Evolutionary conservation across 2,888 invertebrate species (phyloP).

Genomic region (Ganaspis brasiliensis): DNA sequence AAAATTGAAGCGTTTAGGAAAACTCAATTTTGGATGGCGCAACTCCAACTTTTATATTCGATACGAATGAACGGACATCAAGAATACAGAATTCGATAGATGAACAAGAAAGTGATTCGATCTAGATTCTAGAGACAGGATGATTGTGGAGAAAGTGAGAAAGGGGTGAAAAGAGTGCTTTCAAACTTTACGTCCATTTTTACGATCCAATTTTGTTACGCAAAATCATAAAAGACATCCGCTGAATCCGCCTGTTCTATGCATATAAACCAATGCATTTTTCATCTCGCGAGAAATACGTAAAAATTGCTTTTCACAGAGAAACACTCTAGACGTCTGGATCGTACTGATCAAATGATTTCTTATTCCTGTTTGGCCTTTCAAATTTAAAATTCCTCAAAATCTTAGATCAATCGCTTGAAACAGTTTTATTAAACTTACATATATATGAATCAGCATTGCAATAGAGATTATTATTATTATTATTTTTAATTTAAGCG

Average conservation of each 20-base stretch:
- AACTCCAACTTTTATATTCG: background rate
- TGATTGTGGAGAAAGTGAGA: slow-evolving; percentile 40
- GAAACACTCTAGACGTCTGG: background rate
- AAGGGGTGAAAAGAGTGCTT: slow-evolving; percentile 45
- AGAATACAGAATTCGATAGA: background rate
- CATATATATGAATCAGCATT: too few species aligned
- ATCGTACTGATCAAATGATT: slow-evolving; percentile 17
- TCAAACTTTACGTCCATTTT: slow-evolving; percentile 57
- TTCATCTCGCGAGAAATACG: slow-evolving; percentile 41
- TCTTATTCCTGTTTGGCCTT: background rate
- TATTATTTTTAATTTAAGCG: too few species aligned
- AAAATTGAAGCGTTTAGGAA: too few species aligned
- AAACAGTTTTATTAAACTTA: too few species aligned
- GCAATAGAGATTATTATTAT: too few species aligned
- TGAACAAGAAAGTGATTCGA: slow-evolving; percentile 36
- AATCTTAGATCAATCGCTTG: background rate
- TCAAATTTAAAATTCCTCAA: background rate
- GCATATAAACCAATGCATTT: slow-evolving; percentile 63
- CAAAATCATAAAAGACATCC: slow-evolving; percentile 53
- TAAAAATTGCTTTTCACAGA: slow-evolving; percentile 36
- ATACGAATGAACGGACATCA: background rate
- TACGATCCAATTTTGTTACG: slow-evolving; percentile 63
- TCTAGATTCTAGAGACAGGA: slow-evolving; percentile 39
- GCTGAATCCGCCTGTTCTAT: slow-evolving; percentile 40
- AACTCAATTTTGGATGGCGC: too few species aligned